These are phyloP conservation scores for Nasalis larvatus DNA, from an alignment of 2,113 vertebrate genomes.

Conservation along the genomic window DNA sequence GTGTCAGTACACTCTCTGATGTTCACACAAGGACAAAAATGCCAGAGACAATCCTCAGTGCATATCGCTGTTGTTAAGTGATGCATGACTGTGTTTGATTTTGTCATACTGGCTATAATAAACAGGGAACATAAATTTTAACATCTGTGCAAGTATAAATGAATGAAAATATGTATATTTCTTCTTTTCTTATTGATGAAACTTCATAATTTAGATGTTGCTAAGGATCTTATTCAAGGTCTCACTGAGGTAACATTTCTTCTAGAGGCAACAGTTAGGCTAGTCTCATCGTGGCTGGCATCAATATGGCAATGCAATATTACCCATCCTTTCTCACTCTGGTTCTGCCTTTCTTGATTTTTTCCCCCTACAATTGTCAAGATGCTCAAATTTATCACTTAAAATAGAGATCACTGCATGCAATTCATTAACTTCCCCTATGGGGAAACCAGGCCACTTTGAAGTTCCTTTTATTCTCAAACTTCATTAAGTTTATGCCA, in stretches of 20 bases:
- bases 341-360: constrained; percentile 24
- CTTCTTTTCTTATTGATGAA: neutral
- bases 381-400: constrained; percentile 62
- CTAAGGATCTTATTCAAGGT: neutral
- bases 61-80: neutral
- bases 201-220: neutral
- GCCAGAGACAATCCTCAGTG: neutral
- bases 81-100: neutral
- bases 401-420: constrained; percentile 29
- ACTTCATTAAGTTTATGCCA: constrained; percentile 62
- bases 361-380: constrained; percentile 27
- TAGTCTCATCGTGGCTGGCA: neutral
- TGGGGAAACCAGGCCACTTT: constrained; percentile 55
- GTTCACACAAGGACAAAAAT: neutral
- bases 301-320: neutral
- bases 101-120: neutral
- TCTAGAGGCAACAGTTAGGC: neutral
- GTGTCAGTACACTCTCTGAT: neutral
- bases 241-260: neutral
- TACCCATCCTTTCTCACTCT: constrained; percentile 24
- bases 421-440: constrained; percentile 57
- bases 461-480: constrained; percentile 58
- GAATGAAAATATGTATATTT: neutral
- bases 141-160: neutral
- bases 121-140: neutral